These are phyloP conservation scores for Achroia grisella DNA, from an alignment of 1,140 invertebrate genomes.

Conservation along the genomic window DNA sequence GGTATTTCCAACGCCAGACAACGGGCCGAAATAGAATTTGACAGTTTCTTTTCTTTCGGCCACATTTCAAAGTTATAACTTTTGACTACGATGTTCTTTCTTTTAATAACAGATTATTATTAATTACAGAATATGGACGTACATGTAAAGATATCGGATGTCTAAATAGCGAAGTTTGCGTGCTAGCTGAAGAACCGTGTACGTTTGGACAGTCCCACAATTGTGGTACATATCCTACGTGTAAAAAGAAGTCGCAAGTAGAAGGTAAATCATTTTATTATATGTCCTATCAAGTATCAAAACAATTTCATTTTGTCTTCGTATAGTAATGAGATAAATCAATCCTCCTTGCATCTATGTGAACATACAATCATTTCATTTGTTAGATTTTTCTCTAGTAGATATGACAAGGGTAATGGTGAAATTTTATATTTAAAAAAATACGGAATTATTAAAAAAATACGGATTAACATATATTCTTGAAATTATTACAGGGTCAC, in stretches of 20 bases:
- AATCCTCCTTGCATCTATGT: too few species aligned
- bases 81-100: too few species aligned
- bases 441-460: background rate
- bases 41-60: background rate
- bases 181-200: slow-evolving; percentile 83
- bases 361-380: too few species aligned
- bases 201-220: slow-evolving; percentile 69
- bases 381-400: too few species aligned
- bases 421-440: too few species aligned
- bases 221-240: slow-evolving; percentile 80
- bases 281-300: too few species aligned
- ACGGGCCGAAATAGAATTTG: background rate
- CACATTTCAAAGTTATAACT: background rate
- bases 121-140: slow-evolving; percentile 81
- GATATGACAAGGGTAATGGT: too few species aligned
- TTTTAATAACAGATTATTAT: too few species aligned
- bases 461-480: background rate
- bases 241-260: slow-evolving; percentile 74
- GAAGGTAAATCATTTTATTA: slow-evolving; percentile 33
- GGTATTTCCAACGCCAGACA: too few species aligned
- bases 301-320: too few species aligned
- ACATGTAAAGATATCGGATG: slow-evolving; percentile 85
- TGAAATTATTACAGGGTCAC: slow-evolving; percentile 38
- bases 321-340: too few species aligned
- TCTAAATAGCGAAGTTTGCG: slow-evolving; percentile 79